Conservation (phyloP, 2,888 invertebrate species). For the Odontocolon sp. region DNA sequence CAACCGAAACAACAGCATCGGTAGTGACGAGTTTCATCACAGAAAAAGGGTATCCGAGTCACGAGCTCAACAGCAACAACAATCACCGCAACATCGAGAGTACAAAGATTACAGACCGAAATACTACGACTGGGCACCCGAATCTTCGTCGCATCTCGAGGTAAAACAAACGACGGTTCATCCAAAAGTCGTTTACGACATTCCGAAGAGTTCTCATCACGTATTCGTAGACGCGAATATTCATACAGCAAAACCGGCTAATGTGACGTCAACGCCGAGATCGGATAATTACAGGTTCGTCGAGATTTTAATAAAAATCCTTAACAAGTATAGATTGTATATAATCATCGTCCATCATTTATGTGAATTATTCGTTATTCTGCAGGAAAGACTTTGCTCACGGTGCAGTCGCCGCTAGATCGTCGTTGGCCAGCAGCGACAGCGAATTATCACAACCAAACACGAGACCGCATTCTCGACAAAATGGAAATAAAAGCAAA, state of each 20-base stretch:
- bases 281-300: conserved; percentile 86
- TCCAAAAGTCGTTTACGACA: conserved; percentile 84
- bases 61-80: conserved; percentile 82
- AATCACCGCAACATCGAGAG: conserved; percentile 82
- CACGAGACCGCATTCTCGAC: conserved; percentile 78
- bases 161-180: conserved; percentile 82
- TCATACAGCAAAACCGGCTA: conserved; percentile 67
- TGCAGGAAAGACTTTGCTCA: conserved; percentile 85
- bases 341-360: no score
- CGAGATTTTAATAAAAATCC: background rate
- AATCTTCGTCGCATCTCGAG: conserved; percentile 68
- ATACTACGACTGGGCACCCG: conserved; percentile 74
- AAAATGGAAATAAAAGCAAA: conserved; percentile 71
- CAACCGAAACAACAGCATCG: conserved; percentile 68
- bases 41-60: conserved; percentile 71
- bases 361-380: conserved; percentile 22
- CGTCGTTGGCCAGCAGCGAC: conserved; percentile 82
- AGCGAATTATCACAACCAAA: conserved; percentile 82
- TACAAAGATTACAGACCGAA: conserved; percentile 82
- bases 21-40: conserved; percentile 69
- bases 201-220: conserved; percentile 81
- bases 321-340: no score
- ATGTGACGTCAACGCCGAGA: conserved; percentile 73
- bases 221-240: conserved; percentile 71
- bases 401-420: conserved; percentile 82